Percentiles rank a stretch among this genome's conserved stretches.
These are phyloP conservation scores for Sula dactylatra DNA, from an alignment of 2,113 vertebrate genomes.

Conservation along the genomic window DNA sequence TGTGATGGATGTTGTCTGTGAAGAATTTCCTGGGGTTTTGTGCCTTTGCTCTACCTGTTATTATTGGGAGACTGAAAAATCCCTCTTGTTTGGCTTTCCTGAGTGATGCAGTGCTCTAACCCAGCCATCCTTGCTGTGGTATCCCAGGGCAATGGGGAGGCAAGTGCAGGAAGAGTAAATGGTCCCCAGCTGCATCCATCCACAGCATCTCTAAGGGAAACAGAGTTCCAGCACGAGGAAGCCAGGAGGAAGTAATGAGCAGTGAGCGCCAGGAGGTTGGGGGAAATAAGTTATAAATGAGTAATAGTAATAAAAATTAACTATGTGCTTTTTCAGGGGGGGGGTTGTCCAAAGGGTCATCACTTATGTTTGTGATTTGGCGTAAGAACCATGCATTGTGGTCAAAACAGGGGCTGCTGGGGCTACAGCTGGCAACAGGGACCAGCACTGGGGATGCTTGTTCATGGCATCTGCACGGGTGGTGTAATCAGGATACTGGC, in stretches of 20 bases:
- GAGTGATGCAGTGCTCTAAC: background rate
- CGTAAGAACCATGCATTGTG: background rate
- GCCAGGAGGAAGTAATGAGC: background rate
- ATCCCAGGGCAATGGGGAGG: background rate
- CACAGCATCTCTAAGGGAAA: background rate
- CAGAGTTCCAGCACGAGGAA: background rate
- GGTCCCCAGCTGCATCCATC: background rate
- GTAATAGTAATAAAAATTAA: background rate
- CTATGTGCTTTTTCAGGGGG: background rate
- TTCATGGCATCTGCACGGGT: rapidly evolving
- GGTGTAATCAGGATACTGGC: too few species aligned
- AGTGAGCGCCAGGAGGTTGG: background rate
- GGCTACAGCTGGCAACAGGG: background rate
- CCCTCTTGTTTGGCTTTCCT: background rate
- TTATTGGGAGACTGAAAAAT: background rate
- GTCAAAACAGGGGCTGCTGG: background rate
- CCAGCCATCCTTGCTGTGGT: background rate
- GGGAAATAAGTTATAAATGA: background rate
- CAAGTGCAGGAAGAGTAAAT: background rate
- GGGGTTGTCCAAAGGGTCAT: background rate
- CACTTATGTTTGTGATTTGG: background rate
- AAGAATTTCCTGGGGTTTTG: background rate
- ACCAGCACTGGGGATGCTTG: background rate
- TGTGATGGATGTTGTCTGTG: background rate
- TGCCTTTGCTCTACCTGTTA: background rate